These are phyloP conservation scores for Pelvicachromis taeniatus DNA, from an alignment of 2,113 vertebrate genomes.

Conservation along the genomic window DNA sequence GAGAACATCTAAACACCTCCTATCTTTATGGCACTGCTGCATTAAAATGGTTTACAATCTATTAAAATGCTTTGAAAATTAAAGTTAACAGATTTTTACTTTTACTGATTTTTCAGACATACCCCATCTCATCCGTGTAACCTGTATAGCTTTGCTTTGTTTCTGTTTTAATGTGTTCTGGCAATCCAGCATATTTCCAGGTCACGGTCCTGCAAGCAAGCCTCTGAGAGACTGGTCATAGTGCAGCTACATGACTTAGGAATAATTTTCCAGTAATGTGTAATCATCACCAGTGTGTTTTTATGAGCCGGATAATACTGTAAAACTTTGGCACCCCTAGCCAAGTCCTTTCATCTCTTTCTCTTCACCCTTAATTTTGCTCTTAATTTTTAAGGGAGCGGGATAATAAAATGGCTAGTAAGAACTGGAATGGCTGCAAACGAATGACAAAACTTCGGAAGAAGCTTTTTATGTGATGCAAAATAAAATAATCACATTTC, in stretches of 20 bases:
- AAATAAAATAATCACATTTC: slow-evolving; percentile 46
- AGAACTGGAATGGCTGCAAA: slow-evolving; percentile 27
- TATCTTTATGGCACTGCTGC: neutral
- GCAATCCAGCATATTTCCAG: neutral
- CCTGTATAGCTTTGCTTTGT: neutral
- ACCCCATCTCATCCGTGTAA: neutral
- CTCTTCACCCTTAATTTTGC: slow-evolving; percentile 12
- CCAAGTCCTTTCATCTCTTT: slow-evolving; percentile 35
- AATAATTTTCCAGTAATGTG: slow-evolving; percentile 47
- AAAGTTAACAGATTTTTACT: neutral
- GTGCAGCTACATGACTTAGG: slow-evolving; percentile 32
- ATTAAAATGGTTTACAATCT: neutral
- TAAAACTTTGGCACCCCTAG: slow-evolving; percentile 3
- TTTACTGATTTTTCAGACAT: neutral
- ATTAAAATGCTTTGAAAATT: neutral
- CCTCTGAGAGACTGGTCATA: neutral
- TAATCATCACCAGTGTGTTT: slow-evolving; percentile 47
- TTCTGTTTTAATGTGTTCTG: neutral
- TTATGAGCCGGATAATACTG: slow-evolving; percentile 44
- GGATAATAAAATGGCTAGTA: slow-evolving; percentile 31
- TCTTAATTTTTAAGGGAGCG: slow-evolving; percentile 7
- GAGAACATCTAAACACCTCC: neutral
- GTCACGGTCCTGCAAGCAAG: neutral
- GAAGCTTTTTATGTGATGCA: slow-evolving; percentile 40
- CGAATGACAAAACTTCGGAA: slow-evolving; percentile 54